Conservation (phyloP, 2,797 vertebrate species). For the Paedocypris micromegethes region DNA sequence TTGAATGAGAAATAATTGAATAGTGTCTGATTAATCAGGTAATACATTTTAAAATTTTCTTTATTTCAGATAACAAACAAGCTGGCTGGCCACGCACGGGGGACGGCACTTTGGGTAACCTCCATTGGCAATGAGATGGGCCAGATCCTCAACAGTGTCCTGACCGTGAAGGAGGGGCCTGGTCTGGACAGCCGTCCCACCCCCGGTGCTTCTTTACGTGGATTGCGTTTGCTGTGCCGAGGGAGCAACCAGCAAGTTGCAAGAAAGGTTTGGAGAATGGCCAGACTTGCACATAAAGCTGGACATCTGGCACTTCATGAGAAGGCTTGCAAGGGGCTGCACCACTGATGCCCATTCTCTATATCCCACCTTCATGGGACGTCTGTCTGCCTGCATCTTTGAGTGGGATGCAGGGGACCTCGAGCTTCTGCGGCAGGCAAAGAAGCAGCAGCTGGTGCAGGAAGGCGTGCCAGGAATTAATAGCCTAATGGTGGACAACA, state of each 20-base stretch:
- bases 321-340: constrained; percentile 26
- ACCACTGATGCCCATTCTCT: constrained; percentile 23
- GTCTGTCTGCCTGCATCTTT: constrained; percentile 25
- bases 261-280: constrained; percentile 15
- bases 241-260: neutral
- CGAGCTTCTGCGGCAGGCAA: too few species aligned
- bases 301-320: constrained; percentile 33
- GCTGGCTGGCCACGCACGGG: constrained; percentile 18
- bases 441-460: too few species aligned
- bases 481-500: neutral
- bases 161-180: constrained; percentile 7
- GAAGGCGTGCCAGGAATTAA: constrained; percentile 9
- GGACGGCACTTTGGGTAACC: constrained; percentile 21
- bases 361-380: constrained; percentile 26
- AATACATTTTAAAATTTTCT: neutral
- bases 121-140: constrained; percentile 19
- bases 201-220: constrained; percentile 13
- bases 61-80: constrained; percentile 33
- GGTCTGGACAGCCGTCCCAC: constrained; percentile 6
- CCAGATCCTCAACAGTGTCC: constrained; percentile 31
- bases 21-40: too few species aligned
- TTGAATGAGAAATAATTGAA: too few species aligned
- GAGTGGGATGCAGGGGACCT: constrained; percentile 23
- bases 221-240: constrained; percentile 28
- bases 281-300: constrained; percentile 12